Evolutionary conservation across 1,140 invertebrate genomes (phyloP).

Genomic region (Leptoteleia sp.): DNA sequence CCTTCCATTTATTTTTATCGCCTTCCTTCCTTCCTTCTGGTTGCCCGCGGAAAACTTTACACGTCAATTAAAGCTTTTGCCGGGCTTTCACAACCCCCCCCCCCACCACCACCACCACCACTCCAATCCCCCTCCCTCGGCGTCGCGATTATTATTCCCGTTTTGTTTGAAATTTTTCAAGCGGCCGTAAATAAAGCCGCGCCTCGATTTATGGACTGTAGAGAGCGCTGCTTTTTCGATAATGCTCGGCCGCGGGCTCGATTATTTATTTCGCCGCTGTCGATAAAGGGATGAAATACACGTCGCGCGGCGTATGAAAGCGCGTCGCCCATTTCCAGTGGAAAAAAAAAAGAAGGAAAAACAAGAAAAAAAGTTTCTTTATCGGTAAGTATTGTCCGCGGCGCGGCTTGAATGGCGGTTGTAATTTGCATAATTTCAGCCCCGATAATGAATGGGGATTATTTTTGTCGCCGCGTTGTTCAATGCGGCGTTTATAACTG

Average conservation of each 20-base stretch:
- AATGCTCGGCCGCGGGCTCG: constrained; percentile 16
- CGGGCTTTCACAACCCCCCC: background rate
- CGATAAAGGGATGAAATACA: constrained; percentile 54
- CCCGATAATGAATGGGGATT: constrained; percentile 26
- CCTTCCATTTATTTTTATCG: constrained; percentile 51
- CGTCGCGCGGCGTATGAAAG: constrained; percentile 15
- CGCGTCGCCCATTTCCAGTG: constrained; percentile 11
- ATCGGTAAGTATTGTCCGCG: constrained; percentile 34
- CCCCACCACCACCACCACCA: too few relatives aligned
- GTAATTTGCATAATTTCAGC: constrained; percentile 53
- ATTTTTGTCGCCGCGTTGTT: constrained; percentile 17
- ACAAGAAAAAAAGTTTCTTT: too few relatives aligned
- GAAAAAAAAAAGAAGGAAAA: constrained; percentile 18
- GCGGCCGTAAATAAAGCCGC: constrained; percentile 39
- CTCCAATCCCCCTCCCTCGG: background rate
- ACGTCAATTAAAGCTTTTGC: constrained; percentile 52
- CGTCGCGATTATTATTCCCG: constrained; percentile 22
- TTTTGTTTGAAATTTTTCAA: constrained; percentile 53
- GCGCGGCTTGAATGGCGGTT: constrained; percentile 2
- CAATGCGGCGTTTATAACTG: too few relatives aligned
- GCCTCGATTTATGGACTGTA: constrained; percentile 34
- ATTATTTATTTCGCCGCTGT: constrained; percentile 48
- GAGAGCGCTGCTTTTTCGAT: constrained; percentile 31
- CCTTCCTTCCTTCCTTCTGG: constrained; percentile 2
- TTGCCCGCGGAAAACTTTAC: constrained; percentile 34